A percentile compares a stretch with the other conserved stretches of the same genome.
phyloP scores from a whole-genome alignment of 2,113 vertebrate species.

The Seriola quinqueradiata region DNA sequence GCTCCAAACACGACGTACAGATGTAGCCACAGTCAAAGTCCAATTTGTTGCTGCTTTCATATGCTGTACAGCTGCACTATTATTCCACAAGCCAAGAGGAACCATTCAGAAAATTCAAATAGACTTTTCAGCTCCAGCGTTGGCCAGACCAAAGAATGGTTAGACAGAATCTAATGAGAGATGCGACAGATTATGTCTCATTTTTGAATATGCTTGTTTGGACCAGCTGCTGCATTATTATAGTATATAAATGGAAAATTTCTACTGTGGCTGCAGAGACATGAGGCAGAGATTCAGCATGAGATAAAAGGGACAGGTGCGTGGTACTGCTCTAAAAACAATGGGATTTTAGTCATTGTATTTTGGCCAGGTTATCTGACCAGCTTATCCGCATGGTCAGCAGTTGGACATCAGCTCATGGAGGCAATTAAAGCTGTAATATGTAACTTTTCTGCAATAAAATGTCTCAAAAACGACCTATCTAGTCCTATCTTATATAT shows the following conservation, averaged over 20 bases:
- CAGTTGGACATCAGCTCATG: background rate
- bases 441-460: no score
- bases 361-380: background rate
- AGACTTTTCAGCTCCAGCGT: slow-evolving; percentile 35
- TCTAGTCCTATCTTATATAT: no score
- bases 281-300: background rate
- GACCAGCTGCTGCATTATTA: slow-evolving; percentile 15
- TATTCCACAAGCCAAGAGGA: slow-evolving; percentile 39
- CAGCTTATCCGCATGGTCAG: background rate
- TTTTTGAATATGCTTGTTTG: slow-evolving; percentile 23
- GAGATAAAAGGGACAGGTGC: background rate
- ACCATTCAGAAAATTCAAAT: slow-evolving; percentile 42
- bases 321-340: no score
- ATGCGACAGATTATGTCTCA: slow-evolving; percentile 29
- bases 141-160: slow-evolving; percentile 28
- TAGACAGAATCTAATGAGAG: slow-evolving; percentile 23
- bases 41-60: slow-evolving; percentile 61
- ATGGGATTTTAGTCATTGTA: background rate
- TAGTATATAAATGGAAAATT: background rate
- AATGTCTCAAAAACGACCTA: no score
- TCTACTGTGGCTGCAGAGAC: background rate
- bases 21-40: slow-evolving; percentile 53
- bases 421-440: no score
- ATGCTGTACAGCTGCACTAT: slow-evolving; percentile 52
- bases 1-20: slow-evolving; percentile 46